phyloP scores from a whole-genome alignment of 2,888 invertebrate genomes.

The Nomada hirtipes region DNA sequence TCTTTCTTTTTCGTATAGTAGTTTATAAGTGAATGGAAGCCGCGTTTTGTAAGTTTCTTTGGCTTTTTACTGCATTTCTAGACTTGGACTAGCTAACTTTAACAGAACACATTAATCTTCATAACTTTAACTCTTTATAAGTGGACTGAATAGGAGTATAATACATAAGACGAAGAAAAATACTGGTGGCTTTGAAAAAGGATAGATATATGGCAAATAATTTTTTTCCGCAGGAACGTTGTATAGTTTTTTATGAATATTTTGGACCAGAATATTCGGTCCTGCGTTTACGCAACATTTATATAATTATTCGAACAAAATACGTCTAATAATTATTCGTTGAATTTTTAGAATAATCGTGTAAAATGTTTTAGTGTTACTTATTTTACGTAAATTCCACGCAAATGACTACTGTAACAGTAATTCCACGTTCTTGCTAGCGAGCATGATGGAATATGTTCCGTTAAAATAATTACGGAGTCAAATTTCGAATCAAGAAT shows the following conservation, averaged over 20 bases:
- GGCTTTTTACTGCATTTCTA: conserved; percentile 41
- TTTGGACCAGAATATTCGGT: not conserved
- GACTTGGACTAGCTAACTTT: conserved; percentile 54
- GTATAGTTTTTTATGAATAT: not conserved
- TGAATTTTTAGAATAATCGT: not conserved
- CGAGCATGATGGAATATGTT: not conserved
- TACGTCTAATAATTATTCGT: not conserved
- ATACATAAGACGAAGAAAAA: conserved; percentile 22
- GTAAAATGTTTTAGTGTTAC: not conserved
- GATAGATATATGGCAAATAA: conserved; percentile 24
- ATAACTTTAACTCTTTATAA: conserved; percentile 64
- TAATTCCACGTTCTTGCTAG: not conserved
- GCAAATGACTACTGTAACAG: conserved; percentile 9
- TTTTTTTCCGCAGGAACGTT: not conserved
- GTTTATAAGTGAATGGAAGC: conserved; percentile 27
- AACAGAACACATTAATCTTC: conserved; percentile 69
- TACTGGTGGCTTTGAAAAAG: conserved; percentile 7
- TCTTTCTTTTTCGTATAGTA: not conserved
- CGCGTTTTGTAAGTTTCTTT: conserved; percentile 37
- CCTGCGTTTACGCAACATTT: not conserved
- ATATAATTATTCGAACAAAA: not conserved
- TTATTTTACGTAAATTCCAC: not conserved
- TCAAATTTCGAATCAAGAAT: conserved; percentile 8
- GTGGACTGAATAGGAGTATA: conserved; percentile 54
- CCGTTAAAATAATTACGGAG: not conserved